Evolutionary conservation across 2,113 vertebrate genomes (phyloP).

Genomic region (Trachemys scripta): DNA sequence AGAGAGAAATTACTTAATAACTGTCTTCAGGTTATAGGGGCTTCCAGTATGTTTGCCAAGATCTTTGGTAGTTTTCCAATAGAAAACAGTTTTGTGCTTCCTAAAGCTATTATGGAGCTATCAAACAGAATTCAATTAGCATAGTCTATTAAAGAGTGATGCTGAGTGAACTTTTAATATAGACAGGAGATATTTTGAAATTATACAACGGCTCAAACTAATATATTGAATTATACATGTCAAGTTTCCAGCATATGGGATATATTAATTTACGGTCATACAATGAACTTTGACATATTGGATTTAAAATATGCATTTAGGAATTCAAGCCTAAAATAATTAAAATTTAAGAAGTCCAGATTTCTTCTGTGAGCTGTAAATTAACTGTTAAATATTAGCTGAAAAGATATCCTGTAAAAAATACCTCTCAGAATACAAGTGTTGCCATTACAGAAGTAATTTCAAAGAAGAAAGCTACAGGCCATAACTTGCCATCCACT

Average conservation of each 20-base stretch:
- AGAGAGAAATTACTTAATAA: not conserved
- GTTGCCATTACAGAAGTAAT: conserved; percentile 20
- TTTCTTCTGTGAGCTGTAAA: not conserved
- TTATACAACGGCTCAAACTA: not conserved
- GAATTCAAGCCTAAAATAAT: not conserved
- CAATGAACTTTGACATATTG: not conserved
- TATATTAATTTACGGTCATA: not conserved
- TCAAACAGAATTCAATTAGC: conserved; percentile 29
- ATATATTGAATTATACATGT: conserved; percentile 38
- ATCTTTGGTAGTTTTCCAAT: conserved; percentile 12
- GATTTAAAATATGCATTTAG: not conserved
- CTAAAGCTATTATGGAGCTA: conserved; percentile 33
- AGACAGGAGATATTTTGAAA: conserved; percentile 29
- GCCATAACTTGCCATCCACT: not conserved
- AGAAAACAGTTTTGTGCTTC: conserved; percentile 49
- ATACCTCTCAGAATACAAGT: conserved; percentile 15
- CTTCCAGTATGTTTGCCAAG: conserved; percentile 13
- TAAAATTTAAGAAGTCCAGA: not conserved
- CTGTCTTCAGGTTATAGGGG: not conserved
- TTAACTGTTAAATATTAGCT: conserved; percentile 26
- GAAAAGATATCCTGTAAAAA: conserved; percentile 9
- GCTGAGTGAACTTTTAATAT: conserved; percentile 34
- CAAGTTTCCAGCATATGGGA: not conserved
- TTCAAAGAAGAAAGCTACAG: not conserved
- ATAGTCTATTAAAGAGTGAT: conserved; percentile 13